These are phyloP conservation scores for Dendrocopos noguchii DNA, from an alignment of 2,113 vertebrate species.

Conservation along the genomic window DNA sequence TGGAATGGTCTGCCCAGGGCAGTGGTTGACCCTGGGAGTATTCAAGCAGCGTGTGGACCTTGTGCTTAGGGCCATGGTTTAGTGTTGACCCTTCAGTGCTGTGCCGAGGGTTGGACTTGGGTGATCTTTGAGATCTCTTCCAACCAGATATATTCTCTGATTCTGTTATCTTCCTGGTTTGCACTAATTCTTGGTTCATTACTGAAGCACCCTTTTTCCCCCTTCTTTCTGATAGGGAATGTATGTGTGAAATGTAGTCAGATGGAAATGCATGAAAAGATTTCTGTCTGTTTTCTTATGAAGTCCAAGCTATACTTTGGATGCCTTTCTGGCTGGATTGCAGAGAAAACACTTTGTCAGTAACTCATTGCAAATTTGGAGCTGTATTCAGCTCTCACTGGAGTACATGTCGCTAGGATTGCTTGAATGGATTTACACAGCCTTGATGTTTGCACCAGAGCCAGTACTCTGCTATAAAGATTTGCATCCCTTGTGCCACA, in stretches of 20 bases:
- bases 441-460: neutral
- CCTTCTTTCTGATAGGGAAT: neutral
- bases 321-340: neutral
- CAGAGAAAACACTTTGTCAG: conserved; percentile 22
- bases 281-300: neutral
- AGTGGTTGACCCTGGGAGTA: too few relatives aligned
- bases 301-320: neutral
- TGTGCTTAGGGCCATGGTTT: too few relatives aligned
- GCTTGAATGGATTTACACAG: neutral
- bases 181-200: neutral
- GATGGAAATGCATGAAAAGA: neutral
- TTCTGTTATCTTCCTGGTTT: neutral
- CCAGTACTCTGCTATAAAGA: neutral
- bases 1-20: too few relatives aligned
- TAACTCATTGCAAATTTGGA: conserved; percentile 3
- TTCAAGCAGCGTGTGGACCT: too few relatives aligned
- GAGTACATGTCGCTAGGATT: neutral
- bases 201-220: too few relatives aligned
- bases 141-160: too few relatives aligned
- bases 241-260: neutral
- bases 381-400: neutral
- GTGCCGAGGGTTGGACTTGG: too few relatives aligned
- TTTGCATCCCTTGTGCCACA: neutral
- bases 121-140: too few relatives aligned
- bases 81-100: too few relatives aligned